Evolutionary conservation across 2,888 invertebrate genomes (phyloP).

Genomic region (Sthenelais limicola): DNA sequence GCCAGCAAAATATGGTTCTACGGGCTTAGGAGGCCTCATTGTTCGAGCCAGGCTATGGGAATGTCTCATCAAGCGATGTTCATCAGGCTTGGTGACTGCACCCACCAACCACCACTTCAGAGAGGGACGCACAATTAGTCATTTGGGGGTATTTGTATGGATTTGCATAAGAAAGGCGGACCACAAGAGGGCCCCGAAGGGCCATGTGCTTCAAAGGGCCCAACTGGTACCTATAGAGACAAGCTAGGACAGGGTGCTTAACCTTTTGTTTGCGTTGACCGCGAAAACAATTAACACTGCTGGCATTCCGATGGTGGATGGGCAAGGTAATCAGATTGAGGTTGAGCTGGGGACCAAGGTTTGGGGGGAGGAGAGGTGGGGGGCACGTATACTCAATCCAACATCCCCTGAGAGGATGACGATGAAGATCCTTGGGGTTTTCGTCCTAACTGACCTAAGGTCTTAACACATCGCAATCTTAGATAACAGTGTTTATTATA

Average conservation of each 20-base stretch:
- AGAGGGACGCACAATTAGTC: constrained; percentile 26
- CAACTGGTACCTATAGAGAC: constrained; percentile 26
- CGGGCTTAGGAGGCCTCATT: no score
- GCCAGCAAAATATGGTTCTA: no score
- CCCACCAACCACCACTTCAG: not conserved
- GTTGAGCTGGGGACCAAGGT: not conserved
- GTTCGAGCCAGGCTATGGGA: constrained; percentile 15
- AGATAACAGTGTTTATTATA: no score
- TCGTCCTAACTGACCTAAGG: no score
- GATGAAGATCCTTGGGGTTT: no score
- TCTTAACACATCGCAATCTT: no score
- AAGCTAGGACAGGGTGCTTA: constrained; percentile 22
- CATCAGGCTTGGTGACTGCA: constrained; percentile 10
- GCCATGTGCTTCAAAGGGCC: constrained; percentile 18
- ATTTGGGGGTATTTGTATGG: constrained; percentile 35
- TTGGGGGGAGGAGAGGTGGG: not conserved
- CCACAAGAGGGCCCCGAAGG: constrained; percentile 11
- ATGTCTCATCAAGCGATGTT: constrained; percentile 18
- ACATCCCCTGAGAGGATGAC: no score
- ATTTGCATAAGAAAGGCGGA: constrained; percentile 25
- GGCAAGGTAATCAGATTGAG: no score
- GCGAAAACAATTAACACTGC: constrained; percentile 31
- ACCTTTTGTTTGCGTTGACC: constrained; percentile 28
- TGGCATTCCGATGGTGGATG: constrained; percentile 17
- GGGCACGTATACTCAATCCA: no score